Evolutionary conservation across 2,797 vertebrate species (phyloP), one percentile per base, ranked within the genome.

Genomic region (Emys orbicularis): DNA sequence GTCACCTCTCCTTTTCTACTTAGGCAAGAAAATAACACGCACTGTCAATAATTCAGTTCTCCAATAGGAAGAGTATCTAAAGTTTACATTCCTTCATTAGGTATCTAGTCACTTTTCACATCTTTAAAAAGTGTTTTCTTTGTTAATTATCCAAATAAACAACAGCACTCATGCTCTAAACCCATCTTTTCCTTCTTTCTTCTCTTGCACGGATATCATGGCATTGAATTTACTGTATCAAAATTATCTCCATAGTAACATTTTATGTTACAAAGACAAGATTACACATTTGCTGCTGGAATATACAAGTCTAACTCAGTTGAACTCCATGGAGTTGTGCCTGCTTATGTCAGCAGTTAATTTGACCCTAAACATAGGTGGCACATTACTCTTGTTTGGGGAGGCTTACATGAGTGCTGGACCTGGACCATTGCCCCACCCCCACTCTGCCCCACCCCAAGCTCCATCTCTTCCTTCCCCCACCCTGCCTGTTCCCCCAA

Each of bases 221-320:
- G 47, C 49, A 61, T 83, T 19, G 53, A 95, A n/a, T 89, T 84
- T 34, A 54, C 21, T 65, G 50, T 1, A 25, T 84, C 27, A 81
- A 52, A 90, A 81, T 2, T n/a, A 59, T 94, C 92, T 93, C 79
- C 88, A 49, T 81, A 90, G 21, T 44, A 86, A 76, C 23, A 25
- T 37, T 44, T 81, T 76, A 76, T 88, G 84, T 94, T 88, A 59
- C 0, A 3, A 84, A 84, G 23, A 76, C 4, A 89, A 88, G 15
- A 47, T 93, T 68, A 92, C 77, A 18, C 6, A 47, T 86, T 80
- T 82, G 27, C 6, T 94, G 44, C 52, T 83, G 13, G 31, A 89
- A 84, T 81, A 83, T 65, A 16, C 76, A 94, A 86, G 9, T 1
- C 3, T 44, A 90, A 83, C 44, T 90, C 72, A 81, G 37, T 53